Conservation (phyloP, 2,113 vertebrate genomes). For the Ophthalmolycus amberensis region DNA sequence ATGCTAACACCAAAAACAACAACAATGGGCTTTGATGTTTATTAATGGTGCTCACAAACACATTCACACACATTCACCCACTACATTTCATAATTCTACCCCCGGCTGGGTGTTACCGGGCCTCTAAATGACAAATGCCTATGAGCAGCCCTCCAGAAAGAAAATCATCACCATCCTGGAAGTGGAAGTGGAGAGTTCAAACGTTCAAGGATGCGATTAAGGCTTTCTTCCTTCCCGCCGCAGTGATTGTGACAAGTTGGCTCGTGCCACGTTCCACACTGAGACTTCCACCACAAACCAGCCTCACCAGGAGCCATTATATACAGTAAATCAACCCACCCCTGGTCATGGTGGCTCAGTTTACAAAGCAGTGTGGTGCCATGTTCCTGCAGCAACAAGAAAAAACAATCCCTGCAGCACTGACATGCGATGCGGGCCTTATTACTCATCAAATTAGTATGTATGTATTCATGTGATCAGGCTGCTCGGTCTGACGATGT, state of each 20-base stretch:
- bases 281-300: slow-evolving; percentile 54
- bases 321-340: slow-evolving; percentile 63
- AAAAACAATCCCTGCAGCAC: slow-evolving; percentile 10
- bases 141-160: slow-evolving; percentile 52
- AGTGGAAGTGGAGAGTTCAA: slow-evolving; percentile 64
- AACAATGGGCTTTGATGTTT: slow-evolving; percentile 60
- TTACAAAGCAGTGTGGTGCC: slow-evolving; percentile 42
- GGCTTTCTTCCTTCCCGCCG: slow-evolving; percentile 32
- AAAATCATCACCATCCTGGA: slow-evolving; percentile 57
- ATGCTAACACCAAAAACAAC: slow-evolving; percentile 55
- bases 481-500: background rate
- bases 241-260: slow-evolving; percentile 61
- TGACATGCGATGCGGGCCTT: background rate
- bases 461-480: slow-evolving; percentile 1
- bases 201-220: slow-evolving; percentile 73
- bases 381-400: slow-evolving; percentile 24
- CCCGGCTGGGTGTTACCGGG: slow-evolving; percentile 18
- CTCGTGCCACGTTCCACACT: slow-evolving; percentile 47
- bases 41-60: slow-evolving; percentile 59
- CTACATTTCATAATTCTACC: slow-evolving; percentile 49
- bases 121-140: slow-evolving; percentile 51
- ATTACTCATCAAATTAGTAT: background rate
- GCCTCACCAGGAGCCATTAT: slow-evolving; percentile 56
- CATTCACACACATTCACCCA: slow-evolving; percentile 38
- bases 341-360: slow-evolving; percentile 22